Percentiles rank a stretch among this genome's conserved stretches.
Evolutionary conservation across 2,888 invertebrate genomes (phyloP).

Genomic region (Argyra leucocephala): DNA sequence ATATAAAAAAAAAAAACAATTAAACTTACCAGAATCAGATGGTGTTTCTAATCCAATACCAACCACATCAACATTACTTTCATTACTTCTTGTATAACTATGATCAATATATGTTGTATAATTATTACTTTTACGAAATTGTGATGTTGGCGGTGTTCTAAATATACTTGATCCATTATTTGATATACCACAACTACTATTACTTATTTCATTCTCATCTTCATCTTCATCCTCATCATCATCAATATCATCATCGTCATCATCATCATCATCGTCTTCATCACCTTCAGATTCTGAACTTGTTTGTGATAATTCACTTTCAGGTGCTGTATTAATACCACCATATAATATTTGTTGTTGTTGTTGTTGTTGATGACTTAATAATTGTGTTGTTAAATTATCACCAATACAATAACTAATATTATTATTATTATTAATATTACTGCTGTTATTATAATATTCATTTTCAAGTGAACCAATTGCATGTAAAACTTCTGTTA

Average conservation of each 20-base stretch:
- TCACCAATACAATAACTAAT: conserved; percentile 13
- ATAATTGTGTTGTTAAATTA: conserved; percentile 3
- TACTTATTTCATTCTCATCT: conserved; percentile 23
- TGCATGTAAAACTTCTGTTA: conserved; percentile 36
- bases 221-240: conserved; percentile 21
- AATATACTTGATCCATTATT: conserved; percentile 13
- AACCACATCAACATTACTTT: conserved; percentile 47
- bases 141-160: conserved; percentile 25
- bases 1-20: too few relatives aligned
- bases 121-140: conserved; percentile 14
- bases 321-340: conserved; percentile 13
- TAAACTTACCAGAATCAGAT: conserved; percentile 74
- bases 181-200: conserved; percentile 20
- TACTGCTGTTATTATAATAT: conserved; percentile 14
- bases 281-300: conserved; percentile 25
- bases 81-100: conserved; percentile 59
- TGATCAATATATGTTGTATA: conserved; percentile 47
- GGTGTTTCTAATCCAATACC: conserved; percentile 74
- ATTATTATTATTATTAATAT: conserved; percentile 15
- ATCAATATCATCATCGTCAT: conserved; percentile 16
- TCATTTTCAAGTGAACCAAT: conserved; percentile 23
- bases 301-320: conserved; percentile 14
- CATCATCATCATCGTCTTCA: conserved; percentile 20
- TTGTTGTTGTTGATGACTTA: conserved; percentile 11
- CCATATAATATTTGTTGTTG: conserved; percentile 16